Conservation (phyloP, 2,113 vertebrate genomes). For the Plecotus auritus region DNA sequence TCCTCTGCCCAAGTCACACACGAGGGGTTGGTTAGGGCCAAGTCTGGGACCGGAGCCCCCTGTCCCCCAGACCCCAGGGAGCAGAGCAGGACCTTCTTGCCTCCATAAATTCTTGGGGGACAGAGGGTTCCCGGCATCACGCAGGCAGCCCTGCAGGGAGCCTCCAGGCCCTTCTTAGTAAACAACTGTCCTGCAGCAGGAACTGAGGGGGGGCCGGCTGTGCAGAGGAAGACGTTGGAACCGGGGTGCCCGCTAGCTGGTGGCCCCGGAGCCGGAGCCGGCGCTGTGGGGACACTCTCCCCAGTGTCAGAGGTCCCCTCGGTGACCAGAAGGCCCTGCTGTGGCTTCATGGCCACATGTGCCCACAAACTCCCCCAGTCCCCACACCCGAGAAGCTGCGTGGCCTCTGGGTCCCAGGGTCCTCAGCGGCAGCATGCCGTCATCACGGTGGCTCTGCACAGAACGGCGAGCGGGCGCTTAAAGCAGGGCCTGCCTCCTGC, state of each 20-base stretch:
- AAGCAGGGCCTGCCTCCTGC: fast-evolving
- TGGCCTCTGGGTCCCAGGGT: not conserved
- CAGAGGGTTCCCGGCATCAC: fast-evolving
- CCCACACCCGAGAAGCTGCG: not conserved
- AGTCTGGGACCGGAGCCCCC: not conserved
- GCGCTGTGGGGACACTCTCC: fast-evolving
- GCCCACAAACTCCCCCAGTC: not conserved
- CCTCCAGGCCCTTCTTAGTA: not conserved
- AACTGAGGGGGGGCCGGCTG: fast-evolving
- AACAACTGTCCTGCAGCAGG: not conserved
- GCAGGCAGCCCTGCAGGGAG: not conserved
- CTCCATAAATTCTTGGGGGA: fast-evolving
- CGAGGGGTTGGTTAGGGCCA: fast-evolving
- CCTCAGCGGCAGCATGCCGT: not conserved
- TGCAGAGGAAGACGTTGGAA: not conserved
- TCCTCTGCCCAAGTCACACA: fast-evolving
- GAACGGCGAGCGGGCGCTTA: fast-evolving
- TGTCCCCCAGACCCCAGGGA: not conserved
- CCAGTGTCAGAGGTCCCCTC: not conserved
- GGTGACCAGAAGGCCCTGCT: not conserved
- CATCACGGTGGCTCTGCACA: fast-evolving
- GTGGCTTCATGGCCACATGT: not conserved
- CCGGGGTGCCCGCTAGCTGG: fast-evolving
- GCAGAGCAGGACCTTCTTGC: not conserved
- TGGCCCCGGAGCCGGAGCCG: not conserved